Percentiles rank a stretch among this genome's conserved stretches.
Conservation (phyloP, 2,113 vertebrate species). For the Gymnarchus niloticus region DNA sequence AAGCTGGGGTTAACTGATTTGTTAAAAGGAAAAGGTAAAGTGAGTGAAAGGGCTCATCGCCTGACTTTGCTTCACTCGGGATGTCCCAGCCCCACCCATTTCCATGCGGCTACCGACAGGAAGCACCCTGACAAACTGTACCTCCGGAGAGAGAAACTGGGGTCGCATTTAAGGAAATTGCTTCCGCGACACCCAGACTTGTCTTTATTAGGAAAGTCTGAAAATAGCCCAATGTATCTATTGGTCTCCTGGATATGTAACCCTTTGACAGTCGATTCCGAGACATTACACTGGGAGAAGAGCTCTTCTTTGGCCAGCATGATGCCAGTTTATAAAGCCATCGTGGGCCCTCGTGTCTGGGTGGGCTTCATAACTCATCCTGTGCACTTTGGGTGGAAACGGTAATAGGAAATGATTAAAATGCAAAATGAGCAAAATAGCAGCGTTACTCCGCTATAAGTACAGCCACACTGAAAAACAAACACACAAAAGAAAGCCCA, state of each 20-base stretch:
- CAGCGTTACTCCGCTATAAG: too few relatives aligned
- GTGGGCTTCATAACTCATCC: not conserved
- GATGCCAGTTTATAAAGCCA: not conserved
- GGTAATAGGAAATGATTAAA: conserved; percentile 7
- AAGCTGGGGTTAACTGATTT: not conserved
- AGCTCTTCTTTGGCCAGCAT: not conserved
- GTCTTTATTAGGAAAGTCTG: conserved; percentile 9
- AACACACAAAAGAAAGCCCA: not conserved
- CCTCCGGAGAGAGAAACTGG: not conserved
- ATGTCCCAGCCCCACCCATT: not conserved
- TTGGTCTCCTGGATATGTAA: not conserved
- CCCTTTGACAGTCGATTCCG: not conserved
- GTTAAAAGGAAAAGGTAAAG: not conserved
- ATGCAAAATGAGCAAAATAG: not conserved
- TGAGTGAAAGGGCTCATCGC: not conserved
- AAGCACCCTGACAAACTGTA: not conserved
- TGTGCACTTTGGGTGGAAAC: not conserved
- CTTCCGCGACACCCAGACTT: not conserved
- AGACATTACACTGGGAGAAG: not conserved
- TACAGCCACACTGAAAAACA: not conserved
- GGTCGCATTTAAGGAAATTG: conserved; percentile 12
- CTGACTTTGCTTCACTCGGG: not conserved
- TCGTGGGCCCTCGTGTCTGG: too few relatives aligned
- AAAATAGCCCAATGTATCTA: not conserved
- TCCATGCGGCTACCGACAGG: not conserved